These are phyloP conservation scores for Nasonia vitripennis DNA, from an alignment of 1,140 invertebrate species.

Conservation along the genomic window DNA sequence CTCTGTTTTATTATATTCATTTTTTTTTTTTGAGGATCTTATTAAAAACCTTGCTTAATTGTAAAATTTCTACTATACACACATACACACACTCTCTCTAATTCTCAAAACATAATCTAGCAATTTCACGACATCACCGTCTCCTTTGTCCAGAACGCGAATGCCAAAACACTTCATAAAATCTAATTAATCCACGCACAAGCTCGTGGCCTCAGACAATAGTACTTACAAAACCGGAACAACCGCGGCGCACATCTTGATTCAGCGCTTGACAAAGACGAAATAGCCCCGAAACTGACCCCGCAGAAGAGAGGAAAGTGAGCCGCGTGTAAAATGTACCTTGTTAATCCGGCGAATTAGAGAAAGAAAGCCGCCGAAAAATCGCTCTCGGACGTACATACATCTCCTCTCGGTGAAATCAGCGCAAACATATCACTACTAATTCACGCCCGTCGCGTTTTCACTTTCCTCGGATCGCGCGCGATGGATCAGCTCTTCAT, in stretches of 20 bases:
- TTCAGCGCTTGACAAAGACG: background rate
- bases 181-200: background rate
- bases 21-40: background rate
- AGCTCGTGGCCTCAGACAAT: background rate
- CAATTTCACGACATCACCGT: too few species aligned
- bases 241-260: background rate
- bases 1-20: background rate
- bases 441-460: background rate
- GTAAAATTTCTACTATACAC: too few species aligned
- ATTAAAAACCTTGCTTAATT: too few species aligned
- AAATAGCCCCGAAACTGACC: too few species aligned
- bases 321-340: background rate
- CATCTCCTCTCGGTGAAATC: too few species aligned
- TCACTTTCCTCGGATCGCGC: background rate
- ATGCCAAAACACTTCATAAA: background rate
- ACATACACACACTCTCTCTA: too few species aligned
- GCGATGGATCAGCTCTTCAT: background rate
- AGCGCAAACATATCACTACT: background rate
- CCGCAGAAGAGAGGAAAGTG: background rate
- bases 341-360: background rate
- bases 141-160: background rate
- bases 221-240: slow-evolving; percentile 1
- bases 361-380: background rate
- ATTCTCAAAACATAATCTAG: too few species aligned
- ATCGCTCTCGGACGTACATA: background rate